These are phyloP conservation scores for Corythoichthys haematopterus DNA, from an alignment of 2,113 vertebrate genomes.

Conservation along the genomic window DNA sequence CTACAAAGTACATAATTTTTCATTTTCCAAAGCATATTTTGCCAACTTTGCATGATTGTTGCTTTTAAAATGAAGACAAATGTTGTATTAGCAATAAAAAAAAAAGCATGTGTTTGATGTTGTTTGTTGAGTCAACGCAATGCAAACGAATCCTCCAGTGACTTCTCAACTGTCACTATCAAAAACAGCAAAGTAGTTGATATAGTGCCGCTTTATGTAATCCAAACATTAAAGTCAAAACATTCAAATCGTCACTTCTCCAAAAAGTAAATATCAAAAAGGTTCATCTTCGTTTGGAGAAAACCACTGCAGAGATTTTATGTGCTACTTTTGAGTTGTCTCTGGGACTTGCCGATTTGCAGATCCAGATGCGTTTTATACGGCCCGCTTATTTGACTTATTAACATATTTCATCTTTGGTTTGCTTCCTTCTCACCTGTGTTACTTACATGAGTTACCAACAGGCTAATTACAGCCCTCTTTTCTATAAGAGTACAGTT, in stretches of 20 bases:
- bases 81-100: too few species aligned
- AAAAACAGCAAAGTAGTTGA: background rate
- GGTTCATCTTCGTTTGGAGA: background rate
- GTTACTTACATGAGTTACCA: background rate
- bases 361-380: background rate
- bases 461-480: background rate
- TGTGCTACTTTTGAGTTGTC: background rate
- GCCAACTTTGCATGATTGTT: too few species aligned
- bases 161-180: background rate
- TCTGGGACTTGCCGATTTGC: background rate
- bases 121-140: background rate
- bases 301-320: background rate
- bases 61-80: too few species aligned
- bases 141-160: background rate
- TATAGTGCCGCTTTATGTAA: background rate
- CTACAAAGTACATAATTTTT: too few species aligned
- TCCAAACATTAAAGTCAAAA: background rate
- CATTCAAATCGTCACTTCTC: background rate
- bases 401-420: background rate
- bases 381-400: background rate
- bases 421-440: background rate
- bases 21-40: too few species aligned
- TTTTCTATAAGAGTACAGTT: background rate
- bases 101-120: too few species aligned
- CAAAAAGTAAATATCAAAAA: background rate